Percentiles rank a stretch among this genome's conserved stretches.
phyloP scores from a whole-genome alignment of 2,888 invertebrate genomes.

The Philereme transversata region DNA sequence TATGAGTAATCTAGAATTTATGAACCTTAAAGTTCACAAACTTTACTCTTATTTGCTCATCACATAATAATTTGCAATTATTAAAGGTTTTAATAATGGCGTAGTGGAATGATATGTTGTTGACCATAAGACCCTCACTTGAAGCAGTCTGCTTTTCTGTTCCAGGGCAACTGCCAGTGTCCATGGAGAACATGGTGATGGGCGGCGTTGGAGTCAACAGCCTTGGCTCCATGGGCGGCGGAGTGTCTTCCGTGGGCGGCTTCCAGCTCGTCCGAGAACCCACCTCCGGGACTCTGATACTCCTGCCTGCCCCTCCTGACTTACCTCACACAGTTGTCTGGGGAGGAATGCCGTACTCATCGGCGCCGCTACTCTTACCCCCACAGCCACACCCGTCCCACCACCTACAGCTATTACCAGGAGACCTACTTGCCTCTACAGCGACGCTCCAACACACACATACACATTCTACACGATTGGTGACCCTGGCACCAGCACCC shows the following conservation, averaged over 20 bases:
- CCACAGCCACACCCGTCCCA: conserved; percentile 84
- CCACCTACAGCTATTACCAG: conserved; percentile 87
- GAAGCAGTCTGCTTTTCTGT: conserved; percentile 37
- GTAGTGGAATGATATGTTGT: not conserved
- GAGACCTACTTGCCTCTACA: conserved; percentile 86
- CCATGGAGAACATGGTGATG: conserved; percentile 89
- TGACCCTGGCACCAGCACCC: conserved; percentile 86
- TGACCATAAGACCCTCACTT: conserved; percentile 23
- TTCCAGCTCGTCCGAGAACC: conserved; percentile 95
- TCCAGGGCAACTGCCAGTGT: conserved; percentile 85
- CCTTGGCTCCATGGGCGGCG: conserved; percentile 85
- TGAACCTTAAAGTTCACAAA: too few species aligned
- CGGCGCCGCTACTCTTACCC: conserved; percentile 70
- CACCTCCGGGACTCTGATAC: conserved; percentile 91
- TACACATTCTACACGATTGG: conserved; percentile 87
- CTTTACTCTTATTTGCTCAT: not conserved
- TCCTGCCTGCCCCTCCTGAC: conserved; percentile 89
- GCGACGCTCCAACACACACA: conserved; percentile 87
- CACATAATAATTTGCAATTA: not conserved
- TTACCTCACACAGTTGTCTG: conserved; percentile 89
- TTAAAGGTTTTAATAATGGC: not conserved
- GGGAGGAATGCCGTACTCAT: conserved; percentile 86
- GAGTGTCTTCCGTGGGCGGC: conserved; percentile 88
- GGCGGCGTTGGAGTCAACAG: conserved; percentile 86
- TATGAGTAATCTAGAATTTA: too few species aligned